Evolutionary conservation across 2,888 invertebrate genomes (phyloP).

Genomic region (Dioctria linearis): DNA sequence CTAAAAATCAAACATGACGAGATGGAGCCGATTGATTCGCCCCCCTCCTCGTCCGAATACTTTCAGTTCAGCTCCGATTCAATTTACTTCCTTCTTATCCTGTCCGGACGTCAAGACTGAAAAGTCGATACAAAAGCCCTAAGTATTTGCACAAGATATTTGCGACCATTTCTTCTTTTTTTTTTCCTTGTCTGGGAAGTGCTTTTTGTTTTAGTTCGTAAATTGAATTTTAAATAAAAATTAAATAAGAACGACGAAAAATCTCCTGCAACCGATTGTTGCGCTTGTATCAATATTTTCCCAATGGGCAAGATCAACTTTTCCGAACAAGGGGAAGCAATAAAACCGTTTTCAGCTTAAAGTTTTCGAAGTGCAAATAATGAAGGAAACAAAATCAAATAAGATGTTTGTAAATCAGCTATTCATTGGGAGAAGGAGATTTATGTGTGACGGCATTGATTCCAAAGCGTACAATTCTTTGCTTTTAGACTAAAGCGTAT

Average conservation of each 20-base stretch:
- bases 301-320: slow-evolving; percentile 16
- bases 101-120: slow-evolving; percentile 1
- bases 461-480: background rate
- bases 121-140: slow-evolving; percentile 8
- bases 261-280: slow-evolving; percentile 36
- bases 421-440: background rate
- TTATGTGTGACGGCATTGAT: background rate
- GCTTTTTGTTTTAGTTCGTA: slow-evolving; percentile 69
- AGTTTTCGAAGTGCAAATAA: slow-evolving; percentile 27
- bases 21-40: slow-evolving; percentile 52
- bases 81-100: background rate
- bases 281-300: slow-evolving; percentile 31
- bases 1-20: slow-evolving; percentile 48
- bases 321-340: slow-evolving; percentile 6
- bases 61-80: background rate
- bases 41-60: slow-evolving; percentile 33
- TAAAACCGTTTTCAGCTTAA: slow-evolving; percentile 27
- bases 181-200: slow-evolving; percentile 56
- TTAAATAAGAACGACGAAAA: slow-evolving; percentile 61
- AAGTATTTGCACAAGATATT: slow-evolving; percentile 48
- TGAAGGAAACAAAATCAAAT: background rate
- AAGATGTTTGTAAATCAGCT: slow-evolving; percentile 13
- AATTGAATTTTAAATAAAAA: slow-evolving; percentile 70
- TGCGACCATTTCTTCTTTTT: slow-evolving; percentile 51
- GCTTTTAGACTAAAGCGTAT: too few species aligned